Evolutionary conservation across 2,797 vertebrate species (phyloP), one percentile per base, ranked within the genome.

Genomic region (Hoplostethus mediterraneus): DNA sequence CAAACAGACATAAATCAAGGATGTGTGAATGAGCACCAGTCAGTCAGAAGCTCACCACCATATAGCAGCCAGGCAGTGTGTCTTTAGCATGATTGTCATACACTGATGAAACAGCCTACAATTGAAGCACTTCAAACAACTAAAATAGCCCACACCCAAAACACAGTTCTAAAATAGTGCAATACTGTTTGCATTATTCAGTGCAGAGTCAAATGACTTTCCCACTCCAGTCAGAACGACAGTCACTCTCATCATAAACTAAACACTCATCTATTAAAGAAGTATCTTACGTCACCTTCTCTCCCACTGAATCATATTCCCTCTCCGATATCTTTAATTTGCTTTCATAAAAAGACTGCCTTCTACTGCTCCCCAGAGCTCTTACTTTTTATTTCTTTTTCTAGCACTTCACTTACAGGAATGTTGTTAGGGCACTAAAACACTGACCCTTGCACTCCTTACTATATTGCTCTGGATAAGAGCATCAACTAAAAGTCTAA

Each of bases 381-480:
- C 75, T 65, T 42, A 71, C 75, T 75, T 82, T 84, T 82, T 83
- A 81, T 76, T 38, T 82, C 62, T 80, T 82, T 84, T 74, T 63
- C 52, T 57, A 62, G 75, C 62, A 77, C 58, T 65, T 91, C 86
- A 86, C 75, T 47, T 16, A 58, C 73, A 82, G 77, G 81, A 82
- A 76, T 76, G 71, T 71, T 81, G 79, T 78, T 78, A 85, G 82
- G 75, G 80, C 85, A 87, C 89, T 83, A 71, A 86, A 67, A 84
- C 72, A 81, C 76, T 83, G 84, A 91, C 77, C 87, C 85, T 69
- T 82, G 60, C 21, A 65, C 63, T 73, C 65, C 71, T 77, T 78
- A 75, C 87, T 88, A 87, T 82, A 85, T 82, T 70, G 64, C 71
- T 77, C 65, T 71, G 45, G 73, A 79, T 80, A 59, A 73, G 53